These are phyloP conservation scores for Elegia similella DNA, from an alignment of 2,888 invertebrate genomes.

Conservation along the genomic window DNA sequence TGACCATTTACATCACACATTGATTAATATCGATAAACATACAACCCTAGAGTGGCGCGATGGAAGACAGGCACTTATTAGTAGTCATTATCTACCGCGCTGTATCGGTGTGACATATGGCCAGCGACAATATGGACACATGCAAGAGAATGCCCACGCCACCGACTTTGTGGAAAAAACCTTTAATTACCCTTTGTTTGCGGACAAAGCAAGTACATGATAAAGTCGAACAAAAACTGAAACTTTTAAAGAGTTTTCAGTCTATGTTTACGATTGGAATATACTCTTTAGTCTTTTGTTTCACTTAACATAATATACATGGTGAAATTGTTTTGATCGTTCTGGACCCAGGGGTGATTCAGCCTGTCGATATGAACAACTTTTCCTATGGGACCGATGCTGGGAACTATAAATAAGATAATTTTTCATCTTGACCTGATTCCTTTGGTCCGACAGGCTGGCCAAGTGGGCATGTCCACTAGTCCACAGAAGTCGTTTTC, in stretches of 20 bases:
- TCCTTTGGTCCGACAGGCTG: too few relatives aligned
- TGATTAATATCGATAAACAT: conserved; percentile 26
- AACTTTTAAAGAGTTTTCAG: neutral
- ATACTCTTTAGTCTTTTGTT: neutral
- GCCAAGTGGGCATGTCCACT: too few relatives aligned
- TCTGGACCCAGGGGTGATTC: too few relatives aligned
- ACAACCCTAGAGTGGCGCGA: conserved; percentile 52
- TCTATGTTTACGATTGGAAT: neutral
- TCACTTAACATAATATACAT: too few relatives aligned
- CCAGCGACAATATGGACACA: conserved; percentile 68
- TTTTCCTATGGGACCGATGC: too few relatives aligned
- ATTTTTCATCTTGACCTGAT: too few relatives aligned
- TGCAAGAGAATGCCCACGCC: conserved; percentile 63
- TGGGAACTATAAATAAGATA: too few relatives aligned
- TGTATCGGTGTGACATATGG: conserved; percentile 79
- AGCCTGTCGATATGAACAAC: too few relatives aligned
- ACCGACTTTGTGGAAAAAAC: conserved; percentile 50
- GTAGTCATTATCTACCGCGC: conserved; percentile 70
- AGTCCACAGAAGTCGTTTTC: too few relatives aligned
- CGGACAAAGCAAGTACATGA: conserved; percentile 9
- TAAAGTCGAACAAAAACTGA: conserved; percentile 10
- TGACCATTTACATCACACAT: neutral
- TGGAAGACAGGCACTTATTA: conserved; percentile 80
- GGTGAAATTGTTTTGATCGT: too few relatives aligned
- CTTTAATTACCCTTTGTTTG: conserved; percentile 64